Evolutionary conservation across 2,888 invertebrate genomes (phyloP).

Genomic region (Danaus chrysippus): DNA sequence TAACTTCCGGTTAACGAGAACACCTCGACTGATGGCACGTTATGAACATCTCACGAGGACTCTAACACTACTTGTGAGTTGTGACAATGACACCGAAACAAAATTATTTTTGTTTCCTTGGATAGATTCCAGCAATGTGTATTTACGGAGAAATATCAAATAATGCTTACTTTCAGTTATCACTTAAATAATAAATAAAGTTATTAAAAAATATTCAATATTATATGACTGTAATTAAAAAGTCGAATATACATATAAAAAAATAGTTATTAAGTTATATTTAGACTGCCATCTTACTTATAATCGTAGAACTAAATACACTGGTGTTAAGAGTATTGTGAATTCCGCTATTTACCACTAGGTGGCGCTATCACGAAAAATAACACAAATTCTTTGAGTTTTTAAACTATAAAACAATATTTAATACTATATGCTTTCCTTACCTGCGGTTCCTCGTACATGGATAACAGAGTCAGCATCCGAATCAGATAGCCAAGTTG

Average conservation of each 20-base stretch:
- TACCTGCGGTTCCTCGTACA: constrained; percentile 76
- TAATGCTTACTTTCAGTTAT: constrained; percentile 3
- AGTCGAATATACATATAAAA: background rate
- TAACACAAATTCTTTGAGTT: background rate
- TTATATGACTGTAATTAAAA: too few relatives aligned
- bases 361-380: constrained; percentile 47
- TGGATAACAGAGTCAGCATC: constrained; percentile 91
- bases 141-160: constrained; percentile 4
- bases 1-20: constrained; percentile 26
- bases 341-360: constrained; percentile 40
- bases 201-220: constrained; percentile 2
- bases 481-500: constrained; percentile 84
- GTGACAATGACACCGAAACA: constrained; percentile 68
- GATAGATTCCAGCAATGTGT: constrained; percentile 46
- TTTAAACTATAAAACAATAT: background rate
- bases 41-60: constrained; percentile 38
- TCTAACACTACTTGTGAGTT: constrained; percentile 62
- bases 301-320: constrained; percentile 16
- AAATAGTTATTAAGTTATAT: background rate
- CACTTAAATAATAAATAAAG: background rate
- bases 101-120: constrained; percentile 40
- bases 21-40: background rate
- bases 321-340: constrained; percentile 31
- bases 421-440: constrained; percentile 6
- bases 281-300: constrained; percentile 31